Base-by-base conservation (phyloP, 2,113 vertebrate species). In the Anoplopoma fimbria region DNA sequence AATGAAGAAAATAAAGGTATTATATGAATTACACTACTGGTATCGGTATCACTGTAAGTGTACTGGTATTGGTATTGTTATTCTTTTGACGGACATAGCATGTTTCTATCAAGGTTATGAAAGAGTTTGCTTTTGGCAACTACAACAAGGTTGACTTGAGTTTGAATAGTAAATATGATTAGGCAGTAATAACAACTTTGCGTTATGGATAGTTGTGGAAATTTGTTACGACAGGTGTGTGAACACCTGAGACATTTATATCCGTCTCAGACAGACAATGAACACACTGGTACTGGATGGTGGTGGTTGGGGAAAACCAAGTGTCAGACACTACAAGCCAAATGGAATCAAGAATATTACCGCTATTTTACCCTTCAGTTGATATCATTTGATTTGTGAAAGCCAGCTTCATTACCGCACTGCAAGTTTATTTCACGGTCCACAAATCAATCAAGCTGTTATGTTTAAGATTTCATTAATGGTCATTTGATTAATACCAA, bases 401-500 rank as follows among this genome's bases (percentile, higher is more conserved):
- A 21, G 6, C 12, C 33, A 15, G 7, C 23, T 31, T 40, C 0
- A 0, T 63, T 40, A 55, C 42, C 15, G 40, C 45, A 71, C 34
- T 36, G n/a, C n/a, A 33, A 5, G 1, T 27, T 61, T 12, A 33
- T 63, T 55, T 53, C 21, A 42, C 15, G 14, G 12, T 73, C 40
- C 13, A 79, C 12, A 63, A 53, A 33, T 71, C 19, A 33, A 33
- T 49, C 15, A 29, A 19, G 64, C 36, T 68, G 8, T 57, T 67
- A 60, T 61, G n/a, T 51, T 34, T 10, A 69, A 60, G 23, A 62
- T 40, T 14, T 31, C 7, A 38, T 40, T 79, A 69, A 70, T 40
- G 25, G 34, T 25, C 1, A 31, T 38, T 40, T 53, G 5, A 53
- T 71, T 53, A 12, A 29, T 38, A n/a, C 25, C 17, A 47, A 33